Conservation (phyloP, 1,140 invertebrate species). For the Scylla paramamosain region DNA sequence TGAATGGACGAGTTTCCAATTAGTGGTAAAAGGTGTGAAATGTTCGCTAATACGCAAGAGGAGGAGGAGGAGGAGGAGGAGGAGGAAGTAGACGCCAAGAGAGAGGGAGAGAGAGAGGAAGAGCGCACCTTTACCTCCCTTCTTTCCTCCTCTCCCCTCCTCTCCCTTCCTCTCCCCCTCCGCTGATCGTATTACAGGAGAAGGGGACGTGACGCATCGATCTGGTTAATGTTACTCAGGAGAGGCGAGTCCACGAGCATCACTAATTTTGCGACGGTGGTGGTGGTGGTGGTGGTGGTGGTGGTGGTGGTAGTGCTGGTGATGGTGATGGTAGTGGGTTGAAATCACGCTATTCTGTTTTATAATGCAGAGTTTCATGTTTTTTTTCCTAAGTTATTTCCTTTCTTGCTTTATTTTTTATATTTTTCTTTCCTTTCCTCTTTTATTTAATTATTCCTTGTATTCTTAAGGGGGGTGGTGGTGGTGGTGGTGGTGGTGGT, state of each 20-base stretch:
- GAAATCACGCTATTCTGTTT: too few relatives aligned
- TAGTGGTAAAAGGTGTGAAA: not conserved
- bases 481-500: too few relatives aligned
- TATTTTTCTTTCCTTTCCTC: too few relatives aligned
- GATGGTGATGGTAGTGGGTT: not conserved
- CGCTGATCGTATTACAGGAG: not conserved
- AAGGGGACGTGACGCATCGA: not conserved
- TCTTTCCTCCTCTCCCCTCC: not conserved
- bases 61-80: not conserved
- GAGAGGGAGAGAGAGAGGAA: slow-evolving; percentile 5
- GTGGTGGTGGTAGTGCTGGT: not conserved
- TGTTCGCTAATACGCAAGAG: not conserved
- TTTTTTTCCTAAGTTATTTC: too few relatives aligned
- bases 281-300: not conserved
- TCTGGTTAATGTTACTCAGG: not conserved
- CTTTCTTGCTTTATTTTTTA: too few relatives aligned
- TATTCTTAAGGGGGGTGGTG: too few relatives aligned
- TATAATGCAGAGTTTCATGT: too few relatives aligned
- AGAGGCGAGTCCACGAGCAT: not conserved
- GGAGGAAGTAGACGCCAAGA: not conserved
- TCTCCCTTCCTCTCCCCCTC: not conserved
- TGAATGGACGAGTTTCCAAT: not conserved
- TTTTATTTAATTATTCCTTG: too few relatives aligned
- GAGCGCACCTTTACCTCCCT: not conserved
- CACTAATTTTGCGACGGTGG: not conserved